These are phyloP conservation scores for Eupithecia abbreviata DNA, from an alignment of 2,888 invertebrate genomes.

Conservation along the genomic window DNA sequence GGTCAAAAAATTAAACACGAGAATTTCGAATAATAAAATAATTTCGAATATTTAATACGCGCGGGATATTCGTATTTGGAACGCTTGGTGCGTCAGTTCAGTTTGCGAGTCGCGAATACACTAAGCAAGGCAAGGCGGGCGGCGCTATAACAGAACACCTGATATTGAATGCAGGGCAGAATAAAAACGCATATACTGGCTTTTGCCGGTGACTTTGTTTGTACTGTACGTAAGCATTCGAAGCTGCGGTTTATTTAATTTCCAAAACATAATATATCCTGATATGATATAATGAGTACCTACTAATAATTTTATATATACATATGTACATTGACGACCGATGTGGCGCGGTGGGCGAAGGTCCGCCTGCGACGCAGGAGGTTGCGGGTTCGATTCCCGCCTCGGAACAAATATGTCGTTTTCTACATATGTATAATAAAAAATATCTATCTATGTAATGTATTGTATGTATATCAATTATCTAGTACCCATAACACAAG, in stretches of 20 bases:
- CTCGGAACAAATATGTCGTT: too few relatives aligned
- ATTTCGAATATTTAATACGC: slow-evolving; percentile 45
- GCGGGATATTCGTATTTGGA: slow-evolving; percentile 56
- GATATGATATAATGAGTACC: too few relatives aligned
- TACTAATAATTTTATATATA: too few relatives aligned
- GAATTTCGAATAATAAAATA: slow-evolving; percentile 41
- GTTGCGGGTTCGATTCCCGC: too few relatives aligned
- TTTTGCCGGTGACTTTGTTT: not conserved
- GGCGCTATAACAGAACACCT: slow-evolving; percentile 37
- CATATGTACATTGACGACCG: too few relatives aligned
- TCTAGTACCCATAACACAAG: too few relatives aligned
- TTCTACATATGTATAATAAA: too few relatives aligned
- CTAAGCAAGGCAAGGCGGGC: slow-evolving; percentile 48
- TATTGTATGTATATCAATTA: too few relatives aligned
- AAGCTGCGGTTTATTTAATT: not conserved
- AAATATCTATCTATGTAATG: too few relatives aligned
- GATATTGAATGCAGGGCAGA: slow-evolving; percentile 42
- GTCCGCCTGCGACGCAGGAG: too few relatives aligned
- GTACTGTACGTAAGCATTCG: not conserved
- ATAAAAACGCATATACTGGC: slow-evolving; percentile 12
- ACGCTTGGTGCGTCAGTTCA: slow-evolving; percentile 53
- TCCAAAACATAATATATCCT: not conserved
- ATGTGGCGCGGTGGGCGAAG: too few relatives aligned
- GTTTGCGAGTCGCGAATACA: slow-evolving; percentile 53
- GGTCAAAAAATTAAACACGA: slow-evolving; percentile 37